Percentiles rank a stretch among this genome's conserved stretches.
These are phyloP conservation scores for Procavia capensis DNA, from an alignment of 2,113 vertebrate genomes.

Conservation along the genomic window DNA sequence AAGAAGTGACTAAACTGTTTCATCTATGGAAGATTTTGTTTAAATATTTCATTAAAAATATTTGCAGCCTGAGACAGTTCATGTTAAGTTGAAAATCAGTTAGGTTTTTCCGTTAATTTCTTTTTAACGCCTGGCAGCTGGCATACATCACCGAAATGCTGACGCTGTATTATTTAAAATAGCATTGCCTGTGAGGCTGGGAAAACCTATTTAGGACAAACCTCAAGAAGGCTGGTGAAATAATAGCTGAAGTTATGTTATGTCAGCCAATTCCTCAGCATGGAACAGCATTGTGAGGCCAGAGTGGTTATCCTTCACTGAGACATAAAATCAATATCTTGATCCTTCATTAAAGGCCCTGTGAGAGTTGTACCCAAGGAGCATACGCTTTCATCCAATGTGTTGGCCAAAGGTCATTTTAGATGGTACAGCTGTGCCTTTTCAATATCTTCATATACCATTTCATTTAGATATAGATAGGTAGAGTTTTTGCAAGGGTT, in stretches of 20 bases:
- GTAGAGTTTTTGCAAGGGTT: neutral
- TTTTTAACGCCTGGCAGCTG: slow-evolving; percentile 75
- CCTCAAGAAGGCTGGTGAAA: slow-evolving; percentile 74
- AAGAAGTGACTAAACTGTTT: slow-evolving; percentile 51
- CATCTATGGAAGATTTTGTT: slow-evolving; percentile 51
- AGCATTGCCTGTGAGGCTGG: slow-evolving; percentile 70
- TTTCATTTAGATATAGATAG: slow-evolving; percentile 42
- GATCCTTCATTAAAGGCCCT: slow-evolving; percentile 63
- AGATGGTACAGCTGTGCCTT: neutral
- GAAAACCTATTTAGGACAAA: slow-evolving; percentile 78
- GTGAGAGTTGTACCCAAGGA: slow-evolving; percentile 22
- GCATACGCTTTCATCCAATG: neutral
- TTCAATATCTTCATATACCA: neutral
- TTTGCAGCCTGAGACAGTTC: slow-evolving; percentile 57
- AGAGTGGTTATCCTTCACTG: slow-evolving; percentile 72
- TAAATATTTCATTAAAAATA: slow-evolving; percentile 75
- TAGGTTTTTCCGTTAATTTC: slow-evolving; percentile 67
- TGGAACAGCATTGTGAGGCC: slow-evolving; percentile 43
- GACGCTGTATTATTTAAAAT: slow-evolving; percentile 79
- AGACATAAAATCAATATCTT: slow-evolving; percentile 79
- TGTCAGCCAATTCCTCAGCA: slow-evolving; percentile 75
- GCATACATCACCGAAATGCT: slow-evolving; percentile 71
- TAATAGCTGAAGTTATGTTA: slow-evolving; percentile 75
- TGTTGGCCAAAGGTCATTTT: slow-evolving; percentile 47
- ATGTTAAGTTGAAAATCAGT: slow-evolving; percentile 70